Evolutionary conservation across 2,888 invertebrate genomes (phyloP).

Genomic region (Metacarcinus magister): DNA sequence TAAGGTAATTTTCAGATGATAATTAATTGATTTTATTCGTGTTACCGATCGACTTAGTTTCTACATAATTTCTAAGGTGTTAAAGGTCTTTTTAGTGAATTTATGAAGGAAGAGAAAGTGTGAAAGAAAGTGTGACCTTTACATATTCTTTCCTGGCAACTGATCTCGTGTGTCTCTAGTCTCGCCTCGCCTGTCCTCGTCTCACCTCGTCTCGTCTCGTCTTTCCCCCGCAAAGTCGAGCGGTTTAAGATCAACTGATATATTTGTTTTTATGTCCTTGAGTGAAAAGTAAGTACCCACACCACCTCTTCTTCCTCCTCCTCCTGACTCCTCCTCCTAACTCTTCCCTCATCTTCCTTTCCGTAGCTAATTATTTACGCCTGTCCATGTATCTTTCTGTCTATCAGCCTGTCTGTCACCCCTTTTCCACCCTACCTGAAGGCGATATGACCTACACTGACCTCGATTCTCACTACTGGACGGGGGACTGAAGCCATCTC

Average conservation of each 20-base stretch:
- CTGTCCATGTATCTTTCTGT: neutral
- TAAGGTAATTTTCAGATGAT: no score
- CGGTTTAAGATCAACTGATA: neutral
- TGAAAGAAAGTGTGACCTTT: neutral
- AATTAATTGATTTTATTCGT: neutral
- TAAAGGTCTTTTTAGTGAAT: neutral
- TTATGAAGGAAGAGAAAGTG: neutral
- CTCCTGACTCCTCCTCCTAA: neutral
- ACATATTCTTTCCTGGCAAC: neutral
- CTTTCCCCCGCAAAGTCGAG: neutral
- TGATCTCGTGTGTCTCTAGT: neutral
- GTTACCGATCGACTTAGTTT: neutral
- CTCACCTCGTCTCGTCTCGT: neutral
- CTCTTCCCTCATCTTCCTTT: neutral
- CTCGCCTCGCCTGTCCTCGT: neutral
- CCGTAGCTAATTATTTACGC: constrained; percentile 33
- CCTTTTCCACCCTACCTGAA: neutral
- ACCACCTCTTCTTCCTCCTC: neutral
- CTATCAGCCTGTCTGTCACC: constrained; percentile 26
- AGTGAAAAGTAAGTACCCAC: neutral
- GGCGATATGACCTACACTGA: neutral
- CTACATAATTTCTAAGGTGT: neutral
- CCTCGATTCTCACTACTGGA: neutral
- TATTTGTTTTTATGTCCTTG: neutral
- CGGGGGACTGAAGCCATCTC: neutral